Base-by-base conservation (phyloP, 37 sponge, comb jelly and placozoan genomes). In the Lycopodina hypogea region DNA sequence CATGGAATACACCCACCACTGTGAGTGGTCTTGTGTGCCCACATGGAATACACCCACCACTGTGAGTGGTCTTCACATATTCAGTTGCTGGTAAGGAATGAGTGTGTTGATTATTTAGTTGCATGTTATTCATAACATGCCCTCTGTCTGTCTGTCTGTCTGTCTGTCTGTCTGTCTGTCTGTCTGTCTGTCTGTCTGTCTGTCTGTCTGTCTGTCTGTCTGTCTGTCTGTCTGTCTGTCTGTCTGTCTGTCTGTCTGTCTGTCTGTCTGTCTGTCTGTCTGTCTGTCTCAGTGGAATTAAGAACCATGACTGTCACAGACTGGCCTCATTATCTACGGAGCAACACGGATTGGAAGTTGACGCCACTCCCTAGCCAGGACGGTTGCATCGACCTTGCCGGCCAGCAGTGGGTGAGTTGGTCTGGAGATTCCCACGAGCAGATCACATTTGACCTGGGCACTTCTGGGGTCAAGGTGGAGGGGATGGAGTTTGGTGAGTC, bases 391-490 rank as follows among this genome's bases (percentile, higher is more conserved):
- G 28, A 40, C 29, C 64, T 77, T 14, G 22, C 63, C 12, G 65
- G 57, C 32, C 21, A 41, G 6, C 26, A 40, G 59, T 68, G 68
- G 80, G 35, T 81, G 37, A 57, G 53, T 35, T 81, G 82, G 80
- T 40, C 65, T 80, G 80, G 80, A 39, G 12, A n/a, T 3, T 42
- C 45, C 18, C 15, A 22, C 34, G 59, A 80, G 3, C 71, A 61
- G 19, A 35, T 81, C 22, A 65, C 82, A 22, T 73, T 81, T 72
- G 74, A 81, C 74, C 73, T 81, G 11, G 74, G 74, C 1, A 42
- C 17, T 3, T 21, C 45, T 0, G 51, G 74, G 15, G 74, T 73
- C 42, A 39, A 73, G 29, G 2, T 81, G 22, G 82, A 73, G 11
- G 62, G 34, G 39, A 62, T 81, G 0, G 82, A 81, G 33, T 50